Evolutionary conservation across 2,888 invertebrate genomes (phyloP).

Genomic region (Drosophila birchii): DNA sequence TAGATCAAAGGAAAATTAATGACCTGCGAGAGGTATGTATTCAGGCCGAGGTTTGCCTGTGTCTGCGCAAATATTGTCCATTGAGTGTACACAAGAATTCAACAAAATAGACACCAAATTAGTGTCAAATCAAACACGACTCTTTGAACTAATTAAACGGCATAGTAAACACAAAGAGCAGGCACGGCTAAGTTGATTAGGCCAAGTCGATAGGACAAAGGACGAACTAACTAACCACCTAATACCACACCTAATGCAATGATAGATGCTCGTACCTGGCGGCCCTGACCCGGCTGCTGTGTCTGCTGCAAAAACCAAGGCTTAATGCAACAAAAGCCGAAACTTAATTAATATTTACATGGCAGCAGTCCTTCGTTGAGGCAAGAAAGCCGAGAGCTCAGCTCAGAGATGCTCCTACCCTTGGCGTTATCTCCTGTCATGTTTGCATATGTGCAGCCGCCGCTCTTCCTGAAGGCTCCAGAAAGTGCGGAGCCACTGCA

Average conservation of each 20-base stretch:
- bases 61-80: conserved; percentile 17
- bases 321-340: conserved; percentile 61
- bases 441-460: conserved; percentile 62
- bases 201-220: conserved; percentile 51
- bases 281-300: conserved; percentile 3
- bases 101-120: conserved; percentile 47
- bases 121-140: conserved; percentile 64
- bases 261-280: conserved; percentile 34
- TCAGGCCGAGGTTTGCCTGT: neutral
- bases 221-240: conserved; percentile 55
- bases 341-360: conserved; percentile 81
- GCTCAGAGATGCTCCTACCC: conserved; percentile 34
- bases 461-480: conserved; percentile 23
- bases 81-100: conserved; percentile 8
- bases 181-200: conserved; percentile 60
- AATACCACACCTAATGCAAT: conserved; percentile 54
- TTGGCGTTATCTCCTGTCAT: conserved; percentile 57
- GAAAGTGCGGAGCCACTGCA: neutral
- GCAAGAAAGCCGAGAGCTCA: conserved; percentile 20
- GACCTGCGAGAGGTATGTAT: conserved; percentile 10
- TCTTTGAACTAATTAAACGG: conserved; percentile 68
- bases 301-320: conserved; percentile 48
- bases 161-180: conserved; percentile 28
- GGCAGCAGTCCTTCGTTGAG: conserved; percentile 47
- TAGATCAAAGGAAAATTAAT: conserved; percentile 33